Base-by-base conservation (phyloP, 2,113 vertebrate genomes). In the Coptodon bakossiorum region DNA sequence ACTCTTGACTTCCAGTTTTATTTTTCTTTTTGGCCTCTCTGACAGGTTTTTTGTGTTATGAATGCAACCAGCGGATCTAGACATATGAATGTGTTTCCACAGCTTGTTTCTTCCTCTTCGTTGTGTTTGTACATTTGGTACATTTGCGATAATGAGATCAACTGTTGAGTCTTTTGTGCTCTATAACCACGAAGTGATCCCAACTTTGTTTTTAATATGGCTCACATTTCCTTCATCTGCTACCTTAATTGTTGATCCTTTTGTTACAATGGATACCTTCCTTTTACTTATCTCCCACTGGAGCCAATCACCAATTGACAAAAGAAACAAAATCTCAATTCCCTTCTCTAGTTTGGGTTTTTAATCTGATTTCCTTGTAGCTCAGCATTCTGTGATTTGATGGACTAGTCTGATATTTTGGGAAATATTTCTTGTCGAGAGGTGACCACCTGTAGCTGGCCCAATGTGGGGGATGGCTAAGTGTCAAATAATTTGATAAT, bases 51-150 rank as follows among this genome's bases (percentile, higher is more conserved):
- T 85, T 57, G 85, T 83, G 56, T 87, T 68, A 61, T 80, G 66
- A 83, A 88, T 83, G 45, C 89, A 90, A 93, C 93, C 95, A 93
- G 95, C 88, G 9, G 87, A 84, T 90, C 79, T 50, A 88, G 94
- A 94, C 88, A 7, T 88, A 87, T 94, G 93, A 95, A 96, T 96
- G 94, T 95, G 89, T 93, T 91, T 81, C 73, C 73, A 78, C 45
- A 78, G 73, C 27, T 78, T 31, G 27, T 78, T 31, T 87, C 76
- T 76, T 92, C 36, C 84, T 84, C 40, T 40, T 56, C n/a, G 4
- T 80, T 19, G 38, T 56, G 43, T 90, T 92, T 91, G 56, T 90
- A 54, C 85, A 80, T 92, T 90, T 81, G 80, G 48, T 78, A 52
- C 83, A 48, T 29, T 71, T 68, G 29, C 84, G 22, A 45, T 22